Conservation (phyloP, 2,797 vertebrate genomes). For the Simalia tracyae region DNA sequence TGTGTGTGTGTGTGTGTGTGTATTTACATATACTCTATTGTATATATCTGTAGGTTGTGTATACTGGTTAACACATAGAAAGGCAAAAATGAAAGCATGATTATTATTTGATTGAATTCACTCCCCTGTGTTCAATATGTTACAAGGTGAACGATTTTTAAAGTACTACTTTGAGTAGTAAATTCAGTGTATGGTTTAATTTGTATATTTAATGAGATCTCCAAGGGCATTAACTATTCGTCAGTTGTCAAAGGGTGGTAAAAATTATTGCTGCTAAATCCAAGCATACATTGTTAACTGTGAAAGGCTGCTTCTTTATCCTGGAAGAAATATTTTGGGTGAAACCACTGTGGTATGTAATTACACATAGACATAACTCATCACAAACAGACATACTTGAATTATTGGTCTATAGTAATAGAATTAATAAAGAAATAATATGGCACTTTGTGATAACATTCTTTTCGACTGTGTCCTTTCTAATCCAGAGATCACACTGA, state of each 20-base stretch:
- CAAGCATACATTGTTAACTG: background rate
- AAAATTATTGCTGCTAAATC: constrained; percentile 19
- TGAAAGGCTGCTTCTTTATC: constrained; percentile 5
- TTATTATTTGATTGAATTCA: constrained; percentile 2
- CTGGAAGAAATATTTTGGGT: constrained; percentile 6
- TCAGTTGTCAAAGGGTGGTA: constrained; percentile 7
- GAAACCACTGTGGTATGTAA: constrained; percentile 25
- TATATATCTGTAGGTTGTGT: background rate
- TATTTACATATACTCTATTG: background rate
- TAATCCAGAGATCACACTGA: background rate
- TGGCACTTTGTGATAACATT: constrained; percentile 14
- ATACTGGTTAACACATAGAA: background rate
- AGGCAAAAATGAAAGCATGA: background rate
- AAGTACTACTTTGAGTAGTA: background rate
- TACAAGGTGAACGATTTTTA: background rate
- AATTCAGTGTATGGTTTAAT: constrained; percentile 20
- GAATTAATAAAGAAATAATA: constrained; percentile 16
- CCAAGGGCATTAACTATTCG: constrained; percentile 30
- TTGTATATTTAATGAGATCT: constrained; percentile 23
- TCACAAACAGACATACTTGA: background rate
- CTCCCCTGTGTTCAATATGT: background rate
- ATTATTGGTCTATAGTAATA: constrained; percentile 1
- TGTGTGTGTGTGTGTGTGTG: too few relatives aligned
- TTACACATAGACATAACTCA: constrained; percentile 12
- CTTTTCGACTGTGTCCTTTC: constrained; percentile 7